Base-by-base conservation (phyloP, 2,113 vertebrate species). In the Tragelaphus imberbis region DNA sequence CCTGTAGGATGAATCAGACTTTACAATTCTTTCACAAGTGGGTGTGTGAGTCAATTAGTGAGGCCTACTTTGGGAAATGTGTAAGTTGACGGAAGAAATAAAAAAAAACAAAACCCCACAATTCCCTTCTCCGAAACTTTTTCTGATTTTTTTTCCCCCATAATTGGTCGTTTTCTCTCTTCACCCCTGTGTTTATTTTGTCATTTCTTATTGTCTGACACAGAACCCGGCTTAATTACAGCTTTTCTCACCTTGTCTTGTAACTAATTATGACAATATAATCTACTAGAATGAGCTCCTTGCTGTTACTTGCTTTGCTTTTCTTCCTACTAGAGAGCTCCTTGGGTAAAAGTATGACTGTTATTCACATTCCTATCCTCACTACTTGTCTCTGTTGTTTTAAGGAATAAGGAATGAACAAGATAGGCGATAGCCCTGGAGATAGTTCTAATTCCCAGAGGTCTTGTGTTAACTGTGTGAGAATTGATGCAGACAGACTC, bases 1-100 rank as follows among this genome's bases (percentile, higher is more conserved):
- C 40, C 27, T 6, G 23, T 61, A 28, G 65, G 47, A 47, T 92
- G 96, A 95, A 12, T 91, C 97, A 97, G 53, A 93, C 40, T 49
- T 88, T 17, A 47, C 19, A 40, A 0, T 82, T 85, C 47, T 82
- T 94, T 93, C 11, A 3, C 19, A 55, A 86, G 77, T 55, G 58
- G 53, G 71, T 88, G 27, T 92, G 61, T 88, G 68, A 97, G 61
- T 89, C 92, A 90, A 84, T 95, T 59, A 55, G 51, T 94, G 28
- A 40, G 68, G 36, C 44, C 40, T 58, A 7, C 90, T 96, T 93
- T 82, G 94, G 68, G 79, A 92, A 71, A 49, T 94, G 49, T 92
- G 28, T 88, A 56, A 51, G 6, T 85, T 90, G 63, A 61, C 47
- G 25, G 13, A 80, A 61, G 65, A 86, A 49, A 55, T 84, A 84